Percentiles rank a stretch among this genome's conserved stretches.
Evolutionary conservation across 2,888 invertebrate genomes (phyloP).

Genomic region (Troglohyphantes excavatus): DNA sequence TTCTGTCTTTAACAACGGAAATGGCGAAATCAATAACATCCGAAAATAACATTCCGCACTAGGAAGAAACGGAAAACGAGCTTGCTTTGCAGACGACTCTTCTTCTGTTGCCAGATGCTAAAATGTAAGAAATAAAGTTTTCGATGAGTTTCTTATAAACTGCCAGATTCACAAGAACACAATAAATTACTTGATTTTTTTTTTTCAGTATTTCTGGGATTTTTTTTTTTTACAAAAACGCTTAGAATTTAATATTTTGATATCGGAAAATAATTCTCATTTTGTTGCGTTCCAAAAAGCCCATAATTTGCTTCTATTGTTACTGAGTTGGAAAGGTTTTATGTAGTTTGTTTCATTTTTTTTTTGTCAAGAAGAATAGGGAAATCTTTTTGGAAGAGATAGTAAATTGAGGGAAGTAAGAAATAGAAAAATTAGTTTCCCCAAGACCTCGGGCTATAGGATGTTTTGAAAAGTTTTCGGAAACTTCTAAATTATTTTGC

Average conservation of each 20-base stretch:
- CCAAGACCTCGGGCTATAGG: too few species aligned
- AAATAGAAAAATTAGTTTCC: too few species aligned
- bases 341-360: too few species aligned
- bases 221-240: neutral
- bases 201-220: too few species aligned
- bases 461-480: too few species aligned
- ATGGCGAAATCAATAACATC: slow-evolving; percentile 45
- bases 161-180: neutral
- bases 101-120: neutral
- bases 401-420: too few species aligned
- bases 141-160: neutral
- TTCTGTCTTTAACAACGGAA: slow-evolving; percentile 44
- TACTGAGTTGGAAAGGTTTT: neutral
- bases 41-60: slow-evolving; percentile 3
- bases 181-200: too few species aligned
- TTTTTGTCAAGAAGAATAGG: too few species aligned
- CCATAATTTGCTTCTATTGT: neutral
- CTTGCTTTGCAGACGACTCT: neutral
- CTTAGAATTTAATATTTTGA: slow-evolving; percentile 1
- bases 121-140: neutral
- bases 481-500: too few species aligned
- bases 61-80: neutral
- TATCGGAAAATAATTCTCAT: neutral
- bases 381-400: too few species aligned
- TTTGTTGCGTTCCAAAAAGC: neutral